Percentiles rank a stretch among this genome's conserved stretches.
Evolutionary conservation across 1,140 invertebrate genomes (phyloP).

Genomic region (Adoxophyes honmai): DNA sequence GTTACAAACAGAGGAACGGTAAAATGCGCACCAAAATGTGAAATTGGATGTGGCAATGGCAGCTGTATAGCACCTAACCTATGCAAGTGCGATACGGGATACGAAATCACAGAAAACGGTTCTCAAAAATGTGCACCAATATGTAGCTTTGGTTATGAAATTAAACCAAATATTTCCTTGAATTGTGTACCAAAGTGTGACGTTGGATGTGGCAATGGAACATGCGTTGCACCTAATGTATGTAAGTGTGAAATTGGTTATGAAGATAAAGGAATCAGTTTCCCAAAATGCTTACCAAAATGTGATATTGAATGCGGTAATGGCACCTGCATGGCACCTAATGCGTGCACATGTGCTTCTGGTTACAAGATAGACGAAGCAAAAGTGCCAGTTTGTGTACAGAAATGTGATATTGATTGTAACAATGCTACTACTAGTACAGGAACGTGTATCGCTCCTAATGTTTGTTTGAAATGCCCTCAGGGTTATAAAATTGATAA

Average conservation of each 20-base stretch:
- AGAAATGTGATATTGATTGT: slow-evolving; percentile 56
- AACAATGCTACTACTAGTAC: slow-evolving; percentile 60
- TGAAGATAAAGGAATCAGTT: slow-evolving; percentile 16
- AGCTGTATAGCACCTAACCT: slow-evolving; percentile 64
- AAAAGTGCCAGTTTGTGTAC: slow-evolving; percentile 38
- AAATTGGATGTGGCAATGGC: slow-evolving; percentile 58
- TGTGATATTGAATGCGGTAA: slow-evolving; percentile 61
- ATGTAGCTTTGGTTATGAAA: no score
- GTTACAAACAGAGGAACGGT: neutral
- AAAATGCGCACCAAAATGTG: slow-evolving; percentile 58
- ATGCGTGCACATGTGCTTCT: slow-evolving; percentile 74
- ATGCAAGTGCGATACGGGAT: slow-evolving; percentile 35
- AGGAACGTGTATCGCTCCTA: slow-evolving; percentile 59
- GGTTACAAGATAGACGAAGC: slow-evolving; percentile 51
- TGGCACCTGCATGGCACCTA: slow-evolving; percentile 73
- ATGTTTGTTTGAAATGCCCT: slow-evolving; percentile 60
- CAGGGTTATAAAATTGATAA: slow-evolving; percentile 23
- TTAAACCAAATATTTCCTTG: no score
- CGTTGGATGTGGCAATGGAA: slow-evolving; percentile 21
- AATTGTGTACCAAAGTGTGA: slow-evolving; percentile 54
- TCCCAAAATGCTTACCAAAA: slow-evolving; percentile 19
- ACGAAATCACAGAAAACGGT: slow-evolving; percentile 16
- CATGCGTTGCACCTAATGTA: slow-evolving; percentile 17
- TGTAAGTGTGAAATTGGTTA: slow-evolving; percentile 25
- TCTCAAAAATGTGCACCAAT: no score